phyloP scores from a whole-genome alignment of 2,888 invertebrate species.

The Nephrocerus scutellatus region DNA sequence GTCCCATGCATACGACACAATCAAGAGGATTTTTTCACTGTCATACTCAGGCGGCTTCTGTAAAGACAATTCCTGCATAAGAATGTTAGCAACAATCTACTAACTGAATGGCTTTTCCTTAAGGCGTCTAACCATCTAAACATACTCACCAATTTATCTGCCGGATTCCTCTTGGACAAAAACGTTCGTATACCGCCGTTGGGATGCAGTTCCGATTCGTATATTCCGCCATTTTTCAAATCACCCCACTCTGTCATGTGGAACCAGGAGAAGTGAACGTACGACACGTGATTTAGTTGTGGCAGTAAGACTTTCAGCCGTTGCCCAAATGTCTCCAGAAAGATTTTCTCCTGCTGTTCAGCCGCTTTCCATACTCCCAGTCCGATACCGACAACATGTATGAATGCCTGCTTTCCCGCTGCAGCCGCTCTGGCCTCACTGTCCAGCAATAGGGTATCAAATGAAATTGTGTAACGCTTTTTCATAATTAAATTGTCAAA shows the following conservation, averaged over 20 bases:
- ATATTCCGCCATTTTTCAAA: conserved; percentile 47
- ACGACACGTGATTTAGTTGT: conserved; percentile 52
- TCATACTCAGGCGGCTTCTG: conserved; percentile 33
- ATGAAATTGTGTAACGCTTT: conserved; percentile 51
- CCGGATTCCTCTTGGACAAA: conserved; percentile 54
- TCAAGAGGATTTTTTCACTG: conserved; percentile 51
- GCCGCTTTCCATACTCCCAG: conserved; percentile 61
- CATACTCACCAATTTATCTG: conserved; percentile 45
- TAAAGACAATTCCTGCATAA: neutral
- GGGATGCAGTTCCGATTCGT: conserved; percentile 33
- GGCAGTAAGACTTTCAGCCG: conserved; percentile 51
- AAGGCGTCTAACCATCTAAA: neutral
- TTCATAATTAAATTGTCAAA: conserved; percentile 44
- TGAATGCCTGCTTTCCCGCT: conserved; percentile 51
- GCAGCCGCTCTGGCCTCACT: conserved; percentile 54
- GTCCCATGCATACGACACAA: conserved; percentile 67
- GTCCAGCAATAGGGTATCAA: conserved; percentile 58
- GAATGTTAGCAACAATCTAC: too few species aligned
- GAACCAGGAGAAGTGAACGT: conserved; percentile 63
- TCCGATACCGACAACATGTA: conserved; percentile 62
- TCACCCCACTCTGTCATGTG: conserved; percentile 47
- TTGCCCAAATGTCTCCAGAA: conserved; percentile 58
- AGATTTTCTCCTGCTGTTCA: conserved; percentile 56
- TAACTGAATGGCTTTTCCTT: too few species aligned
- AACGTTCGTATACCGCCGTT: conserved; percentile 50